Percentiles rank a stretch among this genome's conserved stretches.
phyloP scores from a whole-genome alignment of 2,797 vertebrate species.

The Tangara arthus region DNA sequence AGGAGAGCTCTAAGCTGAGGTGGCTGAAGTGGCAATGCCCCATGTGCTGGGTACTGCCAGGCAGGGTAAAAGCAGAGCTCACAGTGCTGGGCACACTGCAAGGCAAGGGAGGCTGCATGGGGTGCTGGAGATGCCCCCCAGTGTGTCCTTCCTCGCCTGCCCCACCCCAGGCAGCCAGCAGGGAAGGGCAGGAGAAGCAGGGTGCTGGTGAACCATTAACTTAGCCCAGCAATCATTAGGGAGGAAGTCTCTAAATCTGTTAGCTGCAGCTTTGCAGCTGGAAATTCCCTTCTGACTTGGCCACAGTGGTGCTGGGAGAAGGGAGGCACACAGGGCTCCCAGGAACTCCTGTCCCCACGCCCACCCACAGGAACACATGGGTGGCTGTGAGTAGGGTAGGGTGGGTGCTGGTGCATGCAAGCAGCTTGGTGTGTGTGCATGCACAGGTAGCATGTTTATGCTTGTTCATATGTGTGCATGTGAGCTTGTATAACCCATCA shows the following conservation, averaged over 20 bases:
- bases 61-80: neutral
- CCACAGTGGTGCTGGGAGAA: neutral
- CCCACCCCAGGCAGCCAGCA: fast-evolving
- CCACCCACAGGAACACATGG: neutral
- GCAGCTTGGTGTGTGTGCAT: neutral
- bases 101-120: neutral
- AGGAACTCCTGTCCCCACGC: fast-evolving
- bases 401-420: neutral
- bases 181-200: neutral
- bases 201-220: neutral
- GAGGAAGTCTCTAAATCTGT: neutral
- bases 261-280: neutral
- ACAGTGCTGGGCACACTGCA: neutral
- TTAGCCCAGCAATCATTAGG: neutral
- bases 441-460: neutral
- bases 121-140: neutral
- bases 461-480: neutral
- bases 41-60: fast-evolving
- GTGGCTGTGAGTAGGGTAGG: neutral
- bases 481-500: neutral
- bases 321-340: neutral
- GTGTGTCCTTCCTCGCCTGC: fast-evolving
- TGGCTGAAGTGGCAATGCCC: fast-evolving
- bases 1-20: neutral
- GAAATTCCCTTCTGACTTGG: constrained; percentile 32